Percentiles rank a stretch among this genome's conserved stretches.
These are phyloP conservation scores for Styela clava DNA, from an alignment of 23 tunicate species.

Conservation along the genomic window DNA sequence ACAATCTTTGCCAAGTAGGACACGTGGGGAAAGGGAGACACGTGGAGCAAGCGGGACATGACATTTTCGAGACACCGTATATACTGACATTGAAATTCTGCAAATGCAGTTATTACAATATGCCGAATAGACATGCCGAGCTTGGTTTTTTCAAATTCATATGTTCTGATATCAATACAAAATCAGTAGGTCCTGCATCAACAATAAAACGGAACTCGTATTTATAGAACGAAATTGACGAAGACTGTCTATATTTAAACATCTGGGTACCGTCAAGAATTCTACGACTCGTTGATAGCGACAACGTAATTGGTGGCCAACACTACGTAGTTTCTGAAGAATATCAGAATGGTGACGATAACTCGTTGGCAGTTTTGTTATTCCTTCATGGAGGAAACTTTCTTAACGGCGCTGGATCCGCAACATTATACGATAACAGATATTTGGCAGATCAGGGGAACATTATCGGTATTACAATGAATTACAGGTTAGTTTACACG, in stretches of 20 bases:
- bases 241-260: constrained; percentile 78
- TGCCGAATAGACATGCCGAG: too few species aligned
- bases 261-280: constrained; percentile 70
- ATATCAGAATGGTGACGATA: constrained; percentile 23
- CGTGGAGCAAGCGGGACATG: too few species aligned
- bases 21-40: too few species aligned
- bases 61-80: too few species aligned
- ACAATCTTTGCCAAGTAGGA: too few species aligned
- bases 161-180: too few species aligned
- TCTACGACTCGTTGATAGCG: constrained; percentile 7
- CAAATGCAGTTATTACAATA: too few species aligned
- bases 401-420: constrained; percentile 73
- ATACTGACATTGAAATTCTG: too few species aligned
- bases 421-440: constrained; percentile 64
- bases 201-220: too few species aligned
- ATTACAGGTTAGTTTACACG: constrained; percentile 52
- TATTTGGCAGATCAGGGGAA: constrained; percentile 60
- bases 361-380: constrained; percentile 54
- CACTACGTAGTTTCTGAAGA: constrained; percentile 48
- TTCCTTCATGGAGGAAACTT: constrained; percentile 90
- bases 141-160: too few species aligned
- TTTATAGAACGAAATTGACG: constrained; percentile 22
- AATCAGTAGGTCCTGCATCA: too few species aligned
- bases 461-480: constrained; percentile 81
- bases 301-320: constrained; percentile 20